Percentiles rank a stretch among this genome's conserved stretches.
These are phyloP conservation scores for Araneus ventricosus DNA, from an alignment of 1,140 invertebrate species.

Conservation along the genomic window DNA sequence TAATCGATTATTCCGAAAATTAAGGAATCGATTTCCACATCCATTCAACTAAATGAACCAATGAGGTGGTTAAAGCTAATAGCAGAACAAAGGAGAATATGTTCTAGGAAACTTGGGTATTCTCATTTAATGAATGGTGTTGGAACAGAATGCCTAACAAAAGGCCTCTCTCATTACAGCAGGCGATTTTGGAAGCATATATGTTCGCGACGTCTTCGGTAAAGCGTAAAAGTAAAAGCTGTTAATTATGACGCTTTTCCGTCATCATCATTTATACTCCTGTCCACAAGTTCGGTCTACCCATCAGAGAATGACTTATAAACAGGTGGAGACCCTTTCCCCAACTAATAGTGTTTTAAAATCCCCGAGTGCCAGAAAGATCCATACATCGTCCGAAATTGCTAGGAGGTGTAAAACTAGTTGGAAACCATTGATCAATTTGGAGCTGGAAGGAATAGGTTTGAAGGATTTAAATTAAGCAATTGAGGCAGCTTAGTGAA, in stretches of 20 bases:
- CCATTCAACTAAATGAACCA: too few relatives aligned
- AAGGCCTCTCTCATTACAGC: background rate
- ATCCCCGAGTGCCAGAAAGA: too few relatives aligned
- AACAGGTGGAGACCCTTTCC: background rate
- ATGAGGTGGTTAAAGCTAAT: too few relatives aligned
- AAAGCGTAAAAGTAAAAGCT: conserved; percentile 12
- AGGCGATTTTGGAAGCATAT: background rate
- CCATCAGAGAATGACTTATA: background rate
- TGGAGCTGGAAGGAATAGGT: too few relatives aligned
- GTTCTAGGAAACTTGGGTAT: background rate
- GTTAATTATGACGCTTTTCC: conserved; percentile 24
- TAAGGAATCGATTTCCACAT: too few relatives aligned
- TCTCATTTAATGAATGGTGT: conserved; percentile 1
- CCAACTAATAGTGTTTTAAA: background rate
- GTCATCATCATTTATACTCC: conserved; percentile 22
- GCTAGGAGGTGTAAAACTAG: conserved; percentile 5
- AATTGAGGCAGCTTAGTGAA: too few relatives aligned
- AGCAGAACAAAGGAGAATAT: background rate
- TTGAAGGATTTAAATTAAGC: too few relatives aligned
- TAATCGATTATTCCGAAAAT: too few relatives aligned
- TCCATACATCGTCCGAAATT: too few relatives aligned
- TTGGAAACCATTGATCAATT: too few relatives aligned
- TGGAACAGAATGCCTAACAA: background rate
- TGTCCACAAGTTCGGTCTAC: background rate
- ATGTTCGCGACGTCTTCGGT: background rate